Evolutionary conservation across 2,113 vertebrate genomes (phyloP), one percentile per base, ranked within the genome.

Genomic region (Blennius ocellaris): DNA sequence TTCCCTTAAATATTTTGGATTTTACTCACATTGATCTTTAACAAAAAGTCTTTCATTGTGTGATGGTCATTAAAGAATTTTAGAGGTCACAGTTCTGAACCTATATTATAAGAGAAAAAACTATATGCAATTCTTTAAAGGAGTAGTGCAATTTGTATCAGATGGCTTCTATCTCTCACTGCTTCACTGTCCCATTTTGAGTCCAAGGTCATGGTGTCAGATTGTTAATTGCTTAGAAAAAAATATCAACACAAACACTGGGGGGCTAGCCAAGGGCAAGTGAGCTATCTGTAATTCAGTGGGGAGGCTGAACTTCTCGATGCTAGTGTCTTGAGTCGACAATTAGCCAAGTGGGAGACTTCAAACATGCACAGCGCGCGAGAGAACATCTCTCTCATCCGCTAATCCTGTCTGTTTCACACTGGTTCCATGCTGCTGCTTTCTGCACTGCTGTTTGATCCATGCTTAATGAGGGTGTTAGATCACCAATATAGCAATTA

Each of bases 381-480:
- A 61, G 76, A 83, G 86, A 87, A 73, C 77, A 78, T 86, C 52
- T 85, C 81, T 89, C 81, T 81, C 77, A 80, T 89, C 78, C 74
- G 45, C 77, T 89, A 88, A 92, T 92, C 89, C 85, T 76, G 86
- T 74, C 77, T 81, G 86, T 78, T 90, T 84, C 84, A 73, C 73
- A 86, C 83, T 52, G 55, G 68, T 79, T 86, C 70, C 62, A 49
- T 68, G 70, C 83, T n/a, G 51, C 78, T 67, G 69, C 58, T 71
- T 84, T 40, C 80, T 80, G 59, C 59, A 60, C 69, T 56, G 48
- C 70, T 40, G 67, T 92, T 90, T 93, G 91, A 92, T 93, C 90
- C 82, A 71, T 73, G 66, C 66, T 82, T 91, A 91, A 92, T 89
- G 87, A 90, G 88, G 74, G 65, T 74, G 80, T 90, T 89, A 87